These are phyloP conservation scores for Bostrychus sinensis DNA, from an alignment of 2,113 vertebrate genomes.

Conservation along the genomic window DNA sequence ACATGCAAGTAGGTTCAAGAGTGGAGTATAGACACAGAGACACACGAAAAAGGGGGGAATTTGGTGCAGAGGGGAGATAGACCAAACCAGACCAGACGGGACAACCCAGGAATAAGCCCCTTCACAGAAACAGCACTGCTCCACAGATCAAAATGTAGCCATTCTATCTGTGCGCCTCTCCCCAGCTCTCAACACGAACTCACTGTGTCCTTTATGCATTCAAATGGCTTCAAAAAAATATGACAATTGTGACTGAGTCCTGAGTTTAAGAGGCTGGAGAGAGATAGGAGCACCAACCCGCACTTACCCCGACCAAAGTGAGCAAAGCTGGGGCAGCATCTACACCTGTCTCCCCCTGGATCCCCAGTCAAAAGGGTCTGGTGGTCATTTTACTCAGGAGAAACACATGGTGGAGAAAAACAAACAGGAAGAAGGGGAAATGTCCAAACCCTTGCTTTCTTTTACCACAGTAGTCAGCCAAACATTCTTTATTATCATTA, in stretches of 20 bases:
- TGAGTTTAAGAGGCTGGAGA: constrained; percentile 65
- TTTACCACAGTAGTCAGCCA: constrained; percentile 73
- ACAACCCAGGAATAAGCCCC: constrained; percentile 32
- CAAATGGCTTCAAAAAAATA: constrained; percentile 6
- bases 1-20: constrained; percentile 75
- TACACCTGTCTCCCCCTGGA: constrained; percentile 62
- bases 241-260: neutral
- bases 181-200: constrained; percentile 62
- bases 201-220: constrained; percentile 4
- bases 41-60: constrained; percentile 59
- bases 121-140: constrained; percentile 59
- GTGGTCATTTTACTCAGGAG: constrained; percentile 67
- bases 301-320: constrained; percentile 73
- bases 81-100: constrained; percentile 65
- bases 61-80: constrained; percentile 58
- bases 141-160: constrained; percentile 78
- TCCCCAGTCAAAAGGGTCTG: constrained; percentile 71
- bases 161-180: constrained; percentile 77
- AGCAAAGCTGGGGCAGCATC: constrained; percentile 67
- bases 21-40: constrained; percentile 63
- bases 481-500: constrained; percentile 75
- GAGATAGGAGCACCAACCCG: constrained; percentile 69
- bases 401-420: constrained; percentile 68
- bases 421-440: constrained; percentile 70
- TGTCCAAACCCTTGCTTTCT: constrained; percentile 70